phyloP scores from a whole-genome alignment of 2,888 invertebrate species.

The Leucozona laternaria region DNA sequence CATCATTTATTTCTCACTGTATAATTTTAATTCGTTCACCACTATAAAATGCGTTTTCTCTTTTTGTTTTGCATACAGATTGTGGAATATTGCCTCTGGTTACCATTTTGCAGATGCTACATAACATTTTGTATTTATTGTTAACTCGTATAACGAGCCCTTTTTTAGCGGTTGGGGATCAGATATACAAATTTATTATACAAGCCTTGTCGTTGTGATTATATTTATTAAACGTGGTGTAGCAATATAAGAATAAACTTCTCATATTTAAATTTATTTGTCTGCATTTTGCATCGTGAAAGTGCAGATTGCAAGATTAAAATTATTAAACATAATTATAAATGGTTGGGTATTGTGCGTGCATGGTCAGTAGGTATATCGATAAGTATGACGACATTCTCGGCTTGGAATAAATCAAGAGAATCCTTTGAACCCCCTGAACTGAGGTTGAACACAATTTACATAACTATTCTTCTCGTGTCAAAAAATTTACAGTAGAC shows the following conservation, averaged over 20 bases:
- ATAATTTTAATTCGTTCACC: not conserved
- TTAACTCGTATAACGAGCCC: not conserved
- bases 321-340: not conserved
- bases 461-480: no score
- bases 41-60: not conserved
- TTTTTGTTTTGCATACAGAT: not conserved
- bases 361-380: no score
- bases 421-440: no score
- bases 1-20: not conserved
- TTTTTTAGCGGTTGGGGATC: slow-evolving; percentile 21
- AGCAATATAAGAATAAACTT: not conserved
- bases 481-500: no score
- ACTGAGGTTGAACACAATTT: no score
- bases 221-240: not conserved
- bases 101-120: not conserved
- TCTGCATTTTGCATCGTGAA: not conserved
- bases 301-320: not conserved
- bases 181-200: slow-evolving; percentile 11
- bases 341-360: no score
- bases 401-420: not conserved
- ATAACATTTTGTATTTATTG: slow-evolving; percentile 16
- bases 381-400: not conserved
- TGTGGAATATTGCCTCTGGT: not conserved
- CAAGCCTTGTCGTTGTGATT: not conserved
- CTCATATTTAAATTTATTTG: not conserved